A percentile compares a stretch with the other conserved stretches of the same genome.
Evolutionary conservation across 2,797 vertebrate genomes (phyloP).

Genomic region (Chrysolophus pictus): DNA sequence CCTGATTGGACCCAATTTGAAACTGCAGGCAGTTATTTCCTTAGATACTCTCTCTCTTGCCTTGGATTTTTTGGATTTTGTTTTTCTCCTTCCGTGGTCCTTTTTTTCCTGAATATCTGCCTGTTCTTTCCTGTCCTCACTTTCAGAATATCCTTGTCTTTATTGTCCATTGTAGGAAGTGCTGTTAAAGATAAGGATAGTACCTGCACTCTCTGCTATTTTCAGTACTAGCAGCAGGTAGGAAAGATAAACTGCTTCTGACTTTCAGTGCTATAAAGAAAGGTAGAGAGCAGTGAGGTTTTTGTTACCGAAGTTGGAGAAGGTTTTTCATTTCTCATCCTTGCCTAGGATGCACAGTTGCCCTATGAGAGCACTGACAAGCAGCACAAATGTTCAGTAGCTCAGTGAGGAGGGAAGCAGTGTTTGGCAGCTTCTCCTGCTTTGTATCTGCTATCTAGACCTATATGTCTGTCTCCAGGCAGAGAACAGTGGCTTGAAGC

Average conservation of each 20-base stretch:
- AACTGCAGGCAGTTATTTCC: not conserved
- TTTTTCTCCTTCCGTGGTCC: not conserved
- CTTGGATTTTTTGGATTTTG: not conserved
- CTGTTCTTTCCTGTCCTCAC: not conserved
- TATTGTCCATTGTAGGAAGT: not conserved
- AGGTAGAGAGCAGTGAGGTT: not conserved
- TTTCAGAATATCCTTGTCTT: not conserved
- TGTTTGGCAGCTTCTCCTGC: not conserved
- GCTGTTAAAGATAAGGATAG: not conserved
- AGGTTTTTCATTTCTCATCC: constrained; percentile 8
- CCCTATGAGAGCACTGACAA: not conserved
- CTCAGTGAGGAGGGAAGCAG: not conserved
- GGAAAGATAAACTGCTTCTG: constrained; percentile 28
- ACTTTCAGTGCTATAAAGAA: not conserved
- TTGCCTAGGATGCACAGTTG: not conserved
- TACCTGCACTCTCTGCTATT: constrained; percentile 32
- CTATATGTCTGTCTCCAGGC: not conserved
- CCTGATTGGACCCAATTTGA: not conserved
- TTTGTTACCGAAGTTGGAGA: constrained; percentile 9
- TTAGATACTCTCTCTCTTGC: not conserved
- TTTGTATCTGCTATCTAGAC: not conserved
- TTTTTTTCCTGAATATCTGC: not conserved
- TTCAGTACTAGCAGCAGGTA: constrained; percentile 17
- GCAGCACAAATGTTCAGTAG: fast-evolving
- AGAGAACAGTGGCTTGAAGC: not conserved